A percentile compares a stretch with the other conserved stretches of the same genome.
These are phyloP conservation scores for Eugnorisma glareosa DNA, from an alignment of 2,888 invertebrate species.

Conservation along the genomic window DNA sequence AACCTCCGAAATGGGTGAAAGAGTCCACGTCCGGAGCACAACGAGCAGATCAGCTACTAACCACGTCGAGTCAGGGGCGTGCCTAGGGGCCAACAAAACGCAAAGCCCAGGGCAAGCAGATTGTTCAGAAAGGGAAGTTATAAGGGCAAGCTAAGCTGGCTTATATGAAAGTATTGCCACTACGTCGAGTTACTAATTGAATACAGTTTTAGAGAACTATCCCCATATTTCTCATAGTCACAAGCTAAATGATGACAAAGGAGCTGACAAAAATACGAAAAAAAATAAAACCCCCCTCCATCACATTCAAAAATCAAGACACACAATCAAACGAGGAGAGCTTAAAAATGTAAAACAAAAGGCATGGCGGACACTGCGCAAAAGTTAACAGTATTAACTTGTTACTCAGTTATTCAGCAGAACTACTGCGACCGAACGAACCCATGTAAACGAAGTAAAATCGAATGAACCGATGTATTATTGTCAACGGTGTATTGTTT, in stretches of 20 bases:
- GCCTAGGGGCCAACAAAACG: no score
- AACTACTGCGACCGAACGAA: constrained; percentile 54
- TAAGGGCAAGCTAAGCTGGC: no score
- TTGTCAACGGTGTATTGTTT: constrained; percentile 63
- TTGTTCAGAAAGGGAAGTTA: no score
- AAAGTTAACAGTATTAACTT: constrained; percentile 60
- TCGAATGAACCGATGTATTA: constrained; percentile 60
- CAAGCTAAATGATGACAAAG: neutral
- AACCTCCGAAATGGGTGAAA: neutral
- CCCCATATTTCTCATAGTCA: neutral
- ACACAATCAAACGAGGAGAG: constrained; percentile 28
- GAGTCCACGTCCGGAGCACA: neutral
- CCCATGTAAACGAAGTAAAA: constrained; percentile 58
- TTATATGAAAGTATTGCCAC: no score
- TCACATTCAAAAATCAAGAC: constrained; percentile 57
- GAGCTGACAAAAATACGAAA: no score
- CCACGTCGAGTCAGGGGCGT: no score
- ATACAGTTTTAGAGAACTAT: neutral
- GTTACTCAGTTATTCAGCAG: constrained; percentile 61
- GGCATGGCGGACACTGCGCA: constrained; percentile 50
- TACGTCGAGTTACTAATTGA: neutral
- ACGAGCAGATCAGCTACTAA: neutral
- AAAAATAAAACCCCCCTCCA: constrained; percentile 10
- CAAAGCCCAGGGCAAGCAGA: no score
- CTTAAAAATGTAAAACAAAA: constrained; percentile 53